Evolutionary conservation across 2,113 vertebrate species (phyloP), one percentile per base, ranked within the genome.

Genomic region (Scomber japonicus): DNA sequence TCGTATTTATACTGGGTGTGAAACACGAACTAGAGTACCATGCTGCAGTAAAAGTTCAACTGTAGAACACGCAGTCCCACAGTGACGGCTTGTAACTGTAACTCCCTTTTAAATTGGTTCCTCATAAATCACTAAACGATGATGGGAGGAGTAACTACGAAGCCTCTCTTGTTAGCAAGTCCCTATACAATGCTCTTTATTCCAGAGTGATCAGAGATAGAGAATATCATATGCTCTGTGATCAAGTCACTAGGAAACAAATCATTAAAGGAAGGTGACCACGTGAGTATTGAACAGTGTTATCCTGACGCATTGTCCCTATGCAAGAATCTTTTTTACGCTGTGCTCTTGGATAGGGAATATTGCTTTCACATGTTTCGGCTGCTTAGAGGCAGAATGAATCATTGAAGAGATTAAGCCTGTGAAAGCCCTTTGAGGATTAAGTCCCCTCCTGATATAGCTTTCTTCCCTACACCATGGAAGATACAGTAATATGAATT

Each of bases 401-500:
- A 90, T 93, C 90, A 90, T 82, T 85, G 87, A 85, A 66, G 89
- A 91, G 88, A 89, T 93, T 92, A 93, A 84, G 85, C 79, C 71
- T 82, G 74, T 84, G 82, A 88, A 86, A 88, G 80, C 83, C 84
- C 90, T 92, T 84, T 87, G 90, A 92, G 87, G 89, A 92, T 92
- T 91, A 92, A 74, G 79, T 76, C 89, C 85, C 73, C 67, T 84
- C 90, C 85, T 77, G 81, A 87, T 92, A 86, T 82, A 88, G 82
- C 75, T 2, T 86, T 76, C 31, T 75, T 87, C 81, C 45, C 66
- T 14, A 53, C 55, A 44, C 62, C 73, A 60, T 51, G 54, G 62
- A 77, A 87, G 80, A 88, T 87, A 82, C 86, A 75, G 76, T 83
- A 63, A 75, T 69, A 61, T 82, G 75, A 91, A 88, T 30, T 86